Evolutionary conservation across 2,888 invertebrate species (phyloP), one percentile per base, ranked within the genome.

Genomic region (Rhagium mordax): DNA sequence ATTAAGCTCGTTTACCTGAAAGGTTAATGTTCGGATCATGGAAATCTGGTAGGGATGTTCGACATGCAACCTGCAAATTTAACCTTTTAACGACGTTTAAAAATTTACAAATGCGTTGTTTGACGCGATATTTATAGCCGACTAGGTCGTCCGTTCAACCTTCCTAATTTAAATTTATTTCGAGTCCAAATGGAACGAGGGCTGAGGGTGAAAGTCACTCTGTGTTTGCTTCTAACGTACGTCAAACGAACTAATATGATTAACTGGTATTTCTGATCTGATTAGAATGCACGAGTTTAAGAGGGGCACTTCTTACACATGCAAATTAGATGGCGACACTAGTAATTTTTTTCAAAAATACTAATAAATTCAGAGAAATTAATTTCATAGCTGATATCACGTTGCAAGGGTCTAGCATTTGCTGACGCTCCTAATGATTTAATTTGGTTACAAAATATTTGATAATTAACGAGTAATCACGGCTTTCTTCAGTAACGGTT

Each of bases 91-190:
- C 8, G 1, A 10, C 33, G 33, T 59, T 59, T 59, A 59, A 59
- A 33, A 33, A 59, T 59, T 59, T 33, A 59, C 18, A 59, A 33
- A 41, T 41, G 57, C 16, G 29, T 27, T 57, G 29, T 57, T 57
- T 57, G 59, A 59, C 20, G 7, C 18, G 59, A n/a, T 59, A 59
- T 59, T 33, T 59, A 33, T 59, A 59, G 59, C 59, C 41, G 18
- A 29, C 16, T 59, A 1, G 33, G 13, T 10, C 16, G 29, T 29
- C 33, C 29, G 33, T 59, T 59, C 33, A 13, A 59, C 33, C 16
- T 3, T 10, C 33, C 4, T 13, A 10, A n/a, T 13, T n/a, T 33
- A 29, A 59, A 59, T 33, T 16, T 29, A 20, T 13, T 10, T 33
- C 16, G 1, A 29, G 8, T 15, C 15, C 29, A 29, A 59, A 59